Conservation (phyloP, 2,113 vertebrate genomes). For the Pelobates fuscus region DNA sequence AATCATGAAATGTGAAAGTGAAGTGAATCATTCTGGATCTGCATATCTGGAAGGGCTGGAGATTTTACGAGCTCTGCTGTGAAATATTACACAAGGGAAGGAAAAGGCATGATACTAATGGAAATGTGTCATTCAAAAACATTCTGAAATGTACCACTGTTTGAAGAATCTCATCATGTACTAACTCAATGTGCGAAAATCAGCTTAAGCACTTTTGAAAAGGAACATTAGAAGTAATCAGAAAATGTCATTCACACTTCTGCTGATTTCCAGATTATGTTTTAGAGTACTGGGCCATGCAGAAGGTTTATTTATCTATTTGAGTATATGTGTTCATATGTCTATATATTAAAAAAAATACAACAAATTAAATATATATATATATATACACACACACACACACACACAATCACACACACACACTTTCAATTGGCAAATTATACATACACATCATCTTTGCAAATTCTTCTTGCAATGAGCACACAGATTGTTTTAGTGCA, state of each 20-base stretch:
- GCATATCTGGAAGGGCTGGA: background rate
- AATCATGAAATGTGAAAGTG: no score
- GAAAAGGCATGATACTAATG: constrained; percentile 39
- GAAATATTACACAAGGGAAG: constrained; percentile 13
- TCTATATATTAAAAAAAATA: no score
- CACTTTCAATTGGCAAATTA: no score
- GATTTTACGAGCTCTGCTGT: constrained; percentile 31
- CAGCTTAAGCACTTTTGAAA: constrained; percentile 40
- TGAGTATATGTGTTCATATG: no score
- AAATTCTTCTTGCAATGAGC: no score
- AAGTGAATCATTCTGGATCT: no score
- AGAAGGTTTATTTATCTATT: no score
- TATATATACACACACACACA: no score
- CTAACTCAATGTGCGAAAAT: constrained; percentile 23
- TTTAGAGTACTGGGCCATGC: background rate
- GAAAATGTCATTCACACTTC: constrained; percentile 44
- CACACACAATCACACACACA: no score
- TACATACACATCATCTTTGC: no score
- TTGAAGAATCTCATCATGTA: constrained; percentile 47
- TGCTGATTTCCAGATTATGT: constrained; percentile 45
- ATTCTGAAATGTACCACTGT: constrained; percentile 37
- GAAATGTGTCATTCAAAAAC: constrained; percentile 35
- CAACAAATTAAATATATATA: no score
- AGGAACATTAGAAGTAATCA: constrained; percentile 42
- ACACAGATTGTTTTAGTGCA: no score